Base-by-base conservation (phyloP, 2,888 invertebrate genomes). In the Rambutsinella grinnellia region DNA sequence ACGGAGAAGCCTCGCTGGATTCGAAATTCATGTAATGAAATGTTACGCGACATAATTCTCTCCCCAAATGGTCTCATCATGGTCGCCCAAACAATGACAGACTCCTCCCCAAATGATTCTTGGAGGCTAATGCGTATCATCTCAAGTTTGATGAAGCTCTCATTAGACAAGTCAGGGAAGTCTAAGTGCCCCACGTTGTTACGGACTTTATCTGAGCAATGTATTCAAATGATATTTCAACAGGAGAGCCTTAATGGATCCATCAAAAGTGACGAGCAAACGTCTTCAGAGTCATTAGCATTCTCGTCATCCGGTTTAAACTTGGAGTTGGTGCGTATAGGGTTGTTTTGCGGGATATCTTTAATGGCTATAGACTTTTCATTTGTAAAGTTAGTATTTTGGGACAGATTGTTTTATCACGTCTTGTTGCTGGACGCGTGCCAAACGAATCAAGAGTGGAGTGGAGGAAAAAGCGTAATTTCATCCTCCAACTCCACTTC, bases 81-180 rank as follows among this genome's bases (percentile, higher is more conserved):
- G 6, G 70, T 79, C 10, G 61, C 79, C 1, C 51, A 70, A 26
- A 63, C 80, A 13, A 62, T 80, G 46, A 5, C 79, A 10, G 76
- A 76, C 2, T 61, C 68, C 3, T 58, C 78, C 17, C 70, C 72
- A 13, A 57, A 63, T 3, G 76, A 74, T 51, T 21, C 53, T 10
- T 80, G 82, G 82, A 77, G 77, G 24, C 49, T 78, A 10, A 58
- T 65, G 23, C 61, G 72, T 36, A 63, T 82, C 0, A 65, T 82
- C 36, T 69, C 76, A 13, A 78, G 62, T 60, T 46, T 82, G 44
- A 56, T 82, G 56, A 69, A 66, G 23, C 21, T n/a, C 44, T 46
- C 75, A n/a, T 8, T 77, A 27, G 13, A 44, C 15, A 74, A 74
- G 54, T 46, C 46, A 0, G 47, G 46, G 8, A 53, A 44, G 6